Evolutionary conservation across 2,888 invertebrate genomes (phyloP).

Genomic region (Eristalis tenax): DNA sequence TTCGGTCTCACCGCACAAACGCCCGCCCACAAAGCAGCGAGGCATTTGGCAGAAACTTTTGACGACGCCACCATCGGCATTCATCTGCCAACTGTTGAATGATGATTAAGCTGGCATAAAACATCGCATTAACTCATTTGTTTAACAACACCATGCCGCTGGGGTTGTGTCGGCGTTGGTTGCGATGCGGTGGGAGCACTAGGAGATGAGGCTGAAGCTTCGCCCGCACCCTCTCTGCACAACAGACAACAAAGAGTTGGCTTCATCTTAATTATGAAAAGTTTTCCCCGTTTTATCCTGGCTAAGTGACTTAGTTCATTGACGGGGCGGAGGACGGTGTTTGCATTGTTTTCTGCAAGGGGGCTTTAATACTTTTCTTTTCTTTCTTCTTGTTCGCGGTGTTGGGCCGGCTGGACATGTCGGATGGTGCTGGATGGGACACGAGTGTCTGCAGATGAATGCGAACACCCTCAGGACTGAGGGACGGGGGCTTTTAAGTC

Average conservation of each 20-base stretch:
- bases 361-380: conserved; percentile 47
- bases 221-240: conserved; percentile 28
- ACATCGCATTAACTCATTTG: conserved; percentile 66
- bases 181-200: conserved; percentile 11
- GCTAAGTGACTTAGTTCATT: conserved; percentile 66
- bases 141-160: conserved; percentile 51
- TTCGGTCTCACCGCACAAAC: not conserved
- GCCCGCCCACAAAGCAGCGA: not conserved
- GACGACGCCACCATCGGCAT: conserved; percentile 46
- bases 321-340: conserved; percentile 11
- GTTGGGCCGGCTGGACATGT: not conserved
- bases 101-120: conserved; percentile 65
- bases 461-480: not conserved
- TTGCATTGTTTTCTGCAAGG: conserved; percentile 64
- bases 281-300: conserved; percentile 40
- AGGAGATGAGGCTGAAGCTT: too few species aligned
- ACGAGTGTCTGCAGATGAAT: not conserved
- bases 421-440: not conserved
- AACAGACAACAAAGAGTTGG: conserved; percentile 66
- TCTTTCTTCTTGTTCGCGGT: not conserved
- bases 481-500: conserved; percentile 33
- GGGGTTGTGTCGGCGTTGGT: not conserved
- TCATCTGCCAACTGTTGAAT: conserved; percentile 66
- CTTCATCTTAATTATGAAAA: conserved; percentile 68
- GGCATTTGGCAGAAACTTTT: conserved; percentile 42